phyloP scores from a whole-genome alignment of 1,140 invertebrate genomes.

The Ganaspis sp. region DNA sequence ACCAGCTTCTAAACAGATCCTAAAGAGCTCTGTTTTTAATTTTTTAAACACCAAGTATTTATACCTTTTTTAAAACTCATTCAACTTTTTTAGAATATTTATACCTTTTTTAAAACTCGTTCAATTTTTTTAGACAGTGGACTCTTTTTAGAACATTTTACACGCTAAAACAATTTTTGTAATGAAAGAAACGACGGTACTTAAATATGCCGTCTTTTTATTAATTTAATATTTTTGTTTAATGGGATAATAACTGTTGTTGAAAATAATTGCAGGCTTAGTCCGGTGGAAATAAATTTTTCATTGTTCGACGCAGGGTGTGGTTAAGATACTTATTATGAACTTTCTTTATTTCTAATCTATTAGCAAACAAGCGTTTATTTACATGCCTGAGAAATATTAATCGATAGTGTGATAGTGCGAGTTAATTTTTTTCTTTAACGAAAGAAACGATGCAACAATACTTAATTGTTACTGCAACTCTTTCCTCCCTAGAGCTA shows the following conservation, averaged over 20 bases:
- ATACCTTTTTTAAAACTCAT: background rate
- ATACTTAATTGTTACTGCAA: background rate
- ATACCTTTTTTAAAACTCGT: background rate
- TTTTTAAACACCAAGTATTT: too few species aligned
- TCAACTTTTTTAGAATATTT: too few species aligned
- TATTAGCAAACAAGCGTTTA: background rate
- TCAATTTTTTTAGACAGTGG: too few species aligned
- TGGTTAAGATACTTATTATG: background rate
- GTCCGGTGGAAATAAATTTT: background rate
- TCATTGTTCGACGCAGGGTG: background rate
- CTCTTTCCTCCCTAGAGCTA: background rate
- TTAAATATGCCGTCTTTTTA: too few species aligned
- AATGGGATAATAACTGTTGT: background rate
- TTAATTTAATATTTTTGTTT: background rate
- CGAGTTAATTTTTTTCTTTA: background rate
- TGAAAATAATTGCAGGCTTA: background rate
- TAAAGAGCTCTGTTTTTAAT: too few species aligned
- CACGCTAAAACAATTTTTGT: too few species aligned
- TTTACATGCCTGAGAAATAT: background rate
- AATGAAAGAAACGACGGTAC: too few species aligned
- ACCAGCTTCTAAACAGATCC: too few species aligned
- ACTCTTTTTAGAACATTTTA: too few species aligned
- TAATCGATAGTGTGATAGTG: background rate
- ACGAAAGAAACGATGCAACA: background rate
- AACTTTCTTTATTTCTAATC: conserved; percentile 7